Percentiles rank a stretch among this genome's conserved stretches.
Evolutionary conservation across 1,140 invertebrate species (phyloP).

Genomic region (Leptoteleia sp.): DNA sequence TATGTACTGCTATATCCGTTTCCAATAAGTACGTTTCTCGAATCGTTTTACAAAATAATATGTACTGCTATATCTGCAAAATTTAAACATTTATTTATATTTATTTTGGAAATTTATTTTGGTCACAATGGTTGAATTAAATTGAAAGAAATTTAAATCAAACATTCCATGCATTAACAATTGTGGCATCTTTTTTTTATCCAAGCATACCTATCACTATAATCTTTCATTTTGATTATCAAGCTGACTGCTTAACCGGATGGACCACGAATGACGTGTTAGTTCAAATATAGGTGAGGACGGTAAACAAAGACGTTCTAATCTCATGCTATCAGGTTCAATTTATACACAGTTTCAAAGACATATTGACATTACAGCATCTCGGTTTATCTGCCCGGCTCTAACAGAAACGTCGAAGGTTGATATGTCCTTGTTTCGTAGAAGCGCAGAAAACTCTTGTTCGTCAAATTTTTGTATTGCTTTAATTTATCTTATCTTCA

Average conservation of each 20-base stretch:
- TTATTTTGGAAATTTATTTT: too few species aligned
- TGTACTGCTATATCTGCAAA: too few species aligned
- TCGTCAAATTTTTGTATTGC: constrained; percentile 30
- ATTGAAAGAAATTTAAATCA: too few species aligned
- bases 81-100: too few species aligned
- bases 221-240: not conserved
- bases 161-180: too few species aligned
- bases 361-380: constrained; percentile 75
- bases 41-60: too few species aligned
- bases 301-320: constrained; percentile 76
- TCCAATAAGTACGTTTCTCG: too few species aligned
- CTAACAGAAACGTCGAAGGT: constrained; percentile 26
- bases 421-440: constrained; percentile 45
- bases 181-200: too few species aligned
- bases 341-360: constrained; percentile 62
- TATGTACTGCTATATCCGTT: too few species aligned
- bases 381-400: constrained; percentile 43
- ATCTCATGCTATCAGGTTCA: constrained; percentile 73
- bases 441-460: constrained; percentile 29
- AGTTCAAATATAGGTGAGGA: constrained; percentile 76
- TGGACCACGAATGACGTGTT: constrained; percentile 76
- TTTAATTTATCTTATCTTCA: constrained; percentile 57
- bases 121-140: too few species aligned
- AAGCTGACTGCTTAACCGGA: constrained; percentile 51
- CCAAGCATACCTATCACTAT: too few species aligned